Evolutionary conservation across 2,113 vertebrate species (phyloP).

Genomic region (Theristicus caerulescens): DNA sequence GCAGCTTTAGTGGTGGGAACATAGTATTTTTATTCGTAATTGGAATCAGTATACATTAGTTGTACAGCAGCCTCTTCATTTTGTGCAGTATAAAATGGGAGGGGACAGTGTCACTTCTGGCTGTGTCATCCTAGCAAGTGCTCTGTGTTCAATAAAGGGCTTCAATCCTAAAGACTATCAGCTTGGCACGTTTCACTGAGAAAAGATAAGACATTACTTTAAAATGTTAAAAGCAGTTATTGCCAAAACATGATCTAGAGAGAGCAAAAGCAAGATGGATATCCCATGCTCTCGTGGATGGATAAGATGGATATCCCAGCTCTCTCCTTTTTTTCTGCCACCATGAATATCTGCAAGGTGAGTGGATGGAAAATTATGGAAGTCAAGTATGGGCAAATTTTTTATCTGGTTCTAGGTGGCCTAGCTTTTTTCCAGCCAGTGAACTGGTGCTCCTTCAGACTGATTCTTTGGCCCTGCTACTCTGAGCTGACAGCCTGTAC

Average conservation of each 20-base stretch:
- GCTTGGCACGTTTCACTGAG: not conserved
- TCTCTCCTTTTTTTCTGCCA: not conserved
- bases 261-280: not conserved
- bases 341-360: not conserved
- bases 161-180: not conserved
- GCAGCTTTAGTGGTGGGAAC: not conserved
- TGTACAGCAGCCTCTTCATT: not conserved
- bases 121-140: not conserved
- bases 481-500: not conserved
- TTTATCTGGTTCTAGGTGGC: not conserved
- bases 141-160: not conserved
- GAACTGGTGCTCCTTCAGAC: not conserved
- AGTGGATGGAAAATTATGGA: not conserved
- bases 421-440: not conserved
- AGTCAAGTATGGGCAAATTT: not conserved
- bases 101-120: not conserved
- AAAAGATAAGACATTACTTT: not conserved
- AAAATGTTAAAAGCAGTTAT: not conserved
- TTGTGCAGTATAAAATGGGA: not conserved
- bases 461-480: not conserved
- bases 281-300: no score
- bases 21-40: not conserved
- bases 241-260: not conserved
- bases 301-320: not conserved
- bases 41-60: not conserved